Evolutionary conservation across 2,888 invertebrate species (phyloP).

Genomic region (Eupithecia vulgata): DNA sequence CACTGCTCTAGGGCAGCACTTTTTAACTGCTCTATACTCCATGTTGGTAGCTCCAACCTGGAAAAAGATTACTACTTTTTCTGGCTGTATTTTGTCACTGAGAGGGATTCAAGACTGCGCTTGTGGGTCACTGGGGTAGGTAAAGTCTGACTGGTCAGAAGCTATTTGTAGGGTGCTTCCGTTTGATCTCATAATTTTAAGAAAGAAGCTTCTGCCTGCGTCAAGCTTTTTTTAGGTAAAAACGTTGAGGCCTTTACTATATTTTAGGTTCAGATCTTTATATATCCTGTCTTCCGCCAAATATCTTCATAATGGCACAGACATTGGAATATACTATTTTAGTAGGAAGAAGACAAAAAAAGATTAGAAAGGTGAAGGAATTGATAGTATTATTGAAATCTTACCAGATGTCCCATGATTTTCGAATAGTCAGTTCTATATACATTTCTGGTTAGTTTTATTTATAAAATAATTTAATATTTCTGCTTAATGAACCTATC

Average conservation of each 20-base stretch:
- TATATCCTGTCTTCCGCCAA: too few species aligned
- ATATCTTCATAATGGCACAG: too few species aligned
- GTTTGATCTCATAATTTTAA: too few species aligned
- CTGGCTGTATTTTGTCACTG: background rate
- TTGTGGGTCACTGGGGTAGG: background rate
- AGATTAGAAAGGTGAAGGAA: too few species aligned
- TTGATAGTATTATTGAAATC: background rate
- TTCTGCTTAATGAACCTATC: background rate
- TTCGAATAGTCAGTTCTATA: background rate
- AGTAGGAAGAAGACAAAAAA: too few species aligned
- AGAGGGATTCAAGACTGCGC: background rate
- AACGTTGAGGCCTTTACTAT: too few species aligned
- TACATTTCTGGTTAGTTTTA: background rate
- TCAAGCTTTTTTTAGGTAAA: too few species aligned
- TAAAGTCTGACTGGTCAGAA: too few species aligned
- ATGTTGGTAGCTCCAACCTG: conserved; percentile 68
- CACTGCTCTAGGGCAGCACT: conserved; percentile 64
- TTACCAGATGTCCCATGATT: conserved; percentile 3
- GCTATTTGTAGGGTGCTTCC: too few species aligned
- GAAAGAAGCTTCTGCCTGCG: too few species aligned
- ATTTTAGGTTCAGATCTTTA: too few species aligned
- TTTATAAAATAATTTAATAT: background rate
- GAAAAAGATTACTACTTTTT: conserved; percentile 9
- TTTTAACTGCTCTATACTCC: conserved; percentile 66
- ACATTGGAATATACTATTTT: too few species aligned